Evolutionary conservation across 2,888 invertebrate species (phyloP).

Genomic region (Barypeithes pellucidus): DNA sequence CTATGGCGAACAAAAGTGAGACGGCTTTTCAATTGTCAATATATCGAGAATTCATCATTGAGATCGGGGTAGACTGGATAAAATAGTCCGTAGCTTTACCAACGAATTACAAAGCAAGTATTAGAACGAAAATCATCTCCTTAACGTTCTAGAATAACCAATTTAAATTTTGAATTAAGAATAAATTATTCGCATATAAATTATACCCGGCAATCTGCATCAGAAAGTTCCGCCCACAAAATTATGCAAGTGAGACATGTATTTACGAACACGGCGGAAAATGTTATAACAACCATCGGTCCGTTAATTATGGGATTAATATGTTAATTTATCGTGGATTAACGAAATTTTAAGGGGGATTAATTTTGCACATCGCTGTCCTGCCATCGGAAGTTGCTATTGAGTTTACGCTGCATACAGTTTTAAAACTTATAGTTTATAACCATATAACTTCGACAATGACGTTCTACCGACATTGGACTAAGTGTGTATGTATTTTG

Average conservation of each 20-base stretch:
- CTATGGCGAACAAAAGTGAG: no score
- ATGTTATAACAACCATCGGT: slow-evolving; percentile 44
- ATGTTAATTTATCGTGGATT: slow-evolving; percentile 40
- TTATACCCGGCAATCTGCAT: slow-evolving; percentile 23
- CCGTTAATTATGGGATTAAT: slow-evolving; percentile 40
- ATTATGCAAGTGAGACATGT: slow-evolving; percentile 41
- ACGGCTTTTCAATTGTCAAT: no score
- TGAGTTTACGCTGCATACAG: neutral
- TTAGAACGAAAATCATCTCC: neutral
- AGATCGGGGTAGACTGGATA: no score
- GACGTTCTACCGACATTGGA: no score
- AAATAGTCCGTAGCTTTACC: no score
- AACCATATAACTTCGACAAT: neutral
- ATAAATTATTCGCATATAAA: slow-evolving; percentile 25
- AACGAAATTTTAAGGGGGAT: slow-evolving; percentile 27
- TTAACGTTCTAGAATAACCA: neutral
- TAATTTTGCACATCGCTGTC: slow-evolving; percentile 13
- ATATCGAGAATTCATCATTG: no score
- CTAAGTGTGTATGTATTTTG: no score
- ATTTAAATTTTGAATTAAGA: slow-evolving; percentile 7
- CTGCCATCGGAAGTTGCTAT: slow-evolving; percentile 4
- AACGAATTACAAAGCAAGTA: neutral
- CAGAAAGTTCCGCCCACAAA: slow-evolving; percentile 35
- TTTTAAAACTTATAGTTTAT: neutral
- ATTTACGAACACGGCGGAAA: slow-evolving; percentile 37